Evolutionary conservation across 2,888 invertebrate genomes (phyloP), one percentile per base, ranked within the genome.

Genomic region (Xylota sylvarum): DNA sequence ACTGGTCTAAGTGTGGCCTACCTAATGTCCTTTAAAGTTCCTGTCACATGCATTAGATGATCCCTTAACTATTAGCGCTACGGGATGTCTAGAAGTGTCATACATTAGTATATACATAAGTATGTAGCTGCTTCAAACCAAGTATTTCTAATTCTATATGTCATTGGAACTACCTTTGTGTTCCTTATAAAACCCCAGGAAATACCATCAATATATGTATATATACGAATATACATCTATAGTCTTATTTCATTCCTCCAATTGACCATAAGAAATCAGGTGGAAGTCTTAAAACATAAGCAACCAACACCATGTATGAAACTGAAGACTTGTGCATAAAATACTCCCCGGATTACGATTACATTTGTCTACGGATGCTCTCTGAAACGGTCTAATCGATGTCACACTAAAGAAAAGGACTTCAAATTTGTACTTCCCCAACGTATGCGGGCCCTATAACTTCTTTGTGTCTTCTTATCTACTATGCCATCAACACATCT

Each of bases 401-500:
- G 80, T 80, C 73, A 73, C 72, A 65, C 73, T 67, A n/a, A 67
- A 58, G 64, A 56, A 50, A 46, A 30, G 60, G 58, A 60, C 52
- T 62, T 70, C 46, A 62, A 67, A 74, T 81, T 72, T 67, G 73
- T 81, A 56, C 65, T 10, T 55, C 52, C 12, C 52, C 40, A n/a
- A 37, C 35, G 10, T 62, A 74, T 69, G 60, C 73, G 65, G 67
- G 65, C 80, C 67, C 50, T 14, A 64, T 79, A 72, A 72, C 64
- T 64, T 50, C 56, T 46, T 35, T n/a, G 14, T 10, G 35, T 19
- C 17, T 48, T 35, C 73, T 55, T 79, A 76, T 82, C 82, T 62
- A 64, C 76, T 70, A 64, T 70, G 76, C 70, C 76, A 82, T 76
- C 82, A 76, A 64, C 69, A 62, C 81, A 55, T 64, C 62, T 48